These are phyloP conservation scores for Aegithalos caudatus DNA, from an alignment of 2,113 vertebrate genomes.

Conservation along the genomic window DNA sequence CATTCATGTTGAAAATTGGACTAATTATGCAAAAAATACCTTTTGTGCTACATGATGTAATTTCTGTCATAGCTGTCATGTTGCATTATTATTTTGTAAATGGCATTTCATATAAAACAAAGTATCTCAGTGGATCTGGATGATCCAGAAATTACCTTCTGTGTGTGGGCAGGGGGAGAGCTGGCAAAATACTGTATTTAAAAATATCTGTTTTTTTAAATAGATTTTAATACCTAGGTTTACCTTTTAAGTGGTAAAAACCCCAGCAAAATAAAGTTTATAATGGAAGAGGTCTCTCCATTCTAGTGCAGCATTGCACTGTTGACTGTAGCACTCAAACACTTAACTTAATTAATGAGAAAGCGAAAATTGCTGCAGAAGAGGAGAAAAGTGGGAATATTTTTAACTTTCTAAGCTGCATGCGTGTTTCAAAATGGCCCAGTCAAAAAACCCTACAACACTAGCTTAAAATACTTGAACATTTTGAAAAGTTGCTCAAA, in stretches of 20 bases:
- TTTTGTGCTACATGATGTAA: neutral
- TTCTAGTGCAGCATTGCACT: neutral
- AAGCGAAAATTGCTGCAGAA: neutral
- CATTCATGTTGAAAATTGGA: neutral
- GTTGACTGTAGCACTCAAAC: neutral
- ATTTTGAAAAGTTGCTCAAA: neutral
- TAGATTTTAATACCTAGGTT: neutral
- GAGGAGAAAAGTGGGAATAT: neutral
- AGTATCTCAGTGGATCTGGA: neutral
- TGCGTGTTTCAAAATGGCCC: neutral
- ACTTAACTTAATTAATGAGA: neutral
- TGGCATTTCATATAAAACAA: neutral
- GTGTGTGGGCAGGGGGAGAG: fast-evolving
- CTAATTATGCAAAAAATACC: neutral
- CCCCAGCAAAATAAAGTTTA: neutral
- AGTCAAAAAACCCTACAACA: neutral
- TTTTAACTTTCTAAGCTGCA: neutral
- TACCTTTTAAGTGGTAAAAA: neutral
- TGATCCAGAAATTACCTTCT: neutral
- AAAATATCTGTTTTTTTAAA: neutral
- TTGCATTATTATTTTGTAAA: neutral
- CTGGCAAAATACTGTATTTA: neutral
- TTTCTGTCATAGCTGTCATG: neutral
- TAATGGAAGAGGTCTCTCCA: neutral
- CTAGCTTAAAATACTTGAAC: neutral